Evolutionary conservation across 1,140 invertebrate genomes (phyloP).

Genomic region (Zaprionus ghesquierei): DNA sequence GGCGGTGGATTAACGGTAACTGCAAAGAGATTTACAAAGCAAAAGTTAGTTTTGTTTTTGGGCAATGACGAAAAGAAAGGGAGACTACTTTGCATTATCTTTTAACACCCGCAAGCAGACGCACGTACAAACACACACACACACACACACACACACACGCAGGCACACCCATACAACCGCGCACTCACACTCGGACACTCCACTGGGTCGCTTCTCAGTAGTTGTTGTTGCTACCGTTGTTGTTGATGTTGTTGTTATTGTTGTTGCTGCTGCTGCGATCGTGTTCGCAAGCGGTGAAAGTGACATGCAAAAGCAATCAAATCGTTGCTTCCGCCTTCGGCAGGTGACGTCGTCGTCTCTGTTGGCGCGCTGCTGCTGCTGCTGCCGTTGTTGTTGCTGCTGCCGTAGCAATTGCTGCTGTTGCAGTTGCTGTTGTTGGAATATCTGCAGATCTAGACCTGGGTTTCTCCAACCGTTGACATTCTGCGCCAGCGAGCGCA

Average conservation of each 20-base stretch:
- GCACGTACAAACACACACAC: slow-evolving; percentile 34
- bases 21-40: slow-evolving; percentile 85
- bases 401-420: not conserved
- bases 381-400: not conserved
- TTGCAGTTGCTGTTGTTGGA: slow-evolving; percentile 8
- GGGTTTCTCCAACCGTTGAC: slow-evolving; percentile 48
- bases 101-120: slow-evolving; percentile 37
- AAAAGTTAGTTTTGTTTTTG: slow-evolving; percentile 39
- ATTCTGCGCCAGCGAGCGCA: slow-evolving; percentile 19
- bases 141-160: not conserved
- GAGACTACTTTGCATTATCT: slow-evolving; percentile 51
- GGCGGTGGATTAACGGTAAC: slow-evolving; percentile 94
- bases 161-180: slow-evolving; percentile 34
- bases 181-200: slow-evolving; percentile 24
- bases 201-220: slow-evolving; percentile 35
- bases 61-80: slow-evolving; percentile 4
- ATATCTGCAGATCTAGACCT: slow-evolving; percentile 33
- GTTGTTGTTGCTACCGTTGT: not conserved
- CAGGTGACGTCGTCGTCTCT: slow-evolving; percentile 43
- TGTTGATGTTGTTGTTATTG: slow-evolving; percentile 23
- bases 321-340: slow-evolving; percentile 78
- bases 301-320: slow-evolving; percentile 80
- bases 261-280: not conserved
- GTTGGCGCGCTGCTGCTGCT: not conserved
- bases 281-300: slow-evolving; percentile 70